These are phyloP conservation scores for Heliconius sara DNA, from an alignment of 2,888 invertebrate species.

Conservation along the genomic window DNA sequence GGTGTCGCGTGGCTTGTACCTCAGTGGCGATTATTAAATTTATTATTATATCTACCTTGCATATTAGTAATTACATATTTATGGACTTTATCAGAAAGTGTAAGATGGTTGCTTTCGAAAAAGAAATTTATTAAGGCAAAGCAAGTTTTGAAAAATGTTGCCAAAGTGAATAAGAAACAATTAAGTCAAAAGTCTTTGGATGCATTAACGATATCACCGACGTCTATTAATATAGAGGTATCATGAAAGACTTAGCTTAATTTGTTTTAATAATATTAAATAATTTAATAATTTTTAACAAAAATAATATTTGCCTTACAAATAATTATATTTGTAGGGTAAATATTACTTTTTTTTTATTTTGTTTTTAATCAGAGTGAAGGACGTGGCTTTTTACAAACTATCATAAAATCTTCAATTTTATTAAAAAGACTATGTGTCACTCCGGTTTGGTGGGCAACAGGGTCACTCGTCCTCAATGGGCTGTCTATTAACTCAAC, in stretches of 20 bases:
- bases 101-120: slow-evolving; percentile 90
- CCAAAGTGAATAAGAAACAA: slow-evolving; percentile 83
- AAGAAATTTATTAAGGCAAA: slow-evolving; percentile 85
- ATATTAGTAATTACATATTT: slow-evolving; percentile 86
- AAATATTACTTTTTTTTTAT: not conserved
- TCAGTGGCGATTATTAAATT: slow-evolving; percentile 87
- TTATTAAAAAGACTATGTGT: slow-evolving; percentile 81
- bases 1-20: slow-evolving; percentile 86
- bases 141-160: slow-evolving; percentile 84
- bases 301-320: no score
- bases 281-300: no score
- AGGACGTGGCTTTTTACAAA: not conserved
- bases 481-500: slow-evolving; percentile 88
- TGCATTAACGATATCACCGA: slow-evolving; percentile 63
- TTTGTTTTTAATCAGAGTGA: not conserved
- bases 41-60: slow-evolving; percentile 87
- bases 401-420: slow-evolving; percentile 76
- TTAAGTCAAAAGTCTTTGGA: slow-evolving; percentile 80
- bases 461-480: slow-evolving; percentile 87
- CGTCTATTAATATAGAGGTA: slow-evolving; percentile 20
- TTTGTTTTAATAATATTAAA: not conserved
- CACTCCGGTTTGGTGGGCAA: slow-evolving; percentile 88
- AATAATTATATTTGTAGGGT: no score
- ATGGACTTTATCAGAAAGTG: slow-evolving; percentile 86
- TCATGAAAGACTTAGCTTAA: not conserved